Conservation (phyloP, 2,797 vertebrate species). For the Artibeus jamaicensis region DNA sequence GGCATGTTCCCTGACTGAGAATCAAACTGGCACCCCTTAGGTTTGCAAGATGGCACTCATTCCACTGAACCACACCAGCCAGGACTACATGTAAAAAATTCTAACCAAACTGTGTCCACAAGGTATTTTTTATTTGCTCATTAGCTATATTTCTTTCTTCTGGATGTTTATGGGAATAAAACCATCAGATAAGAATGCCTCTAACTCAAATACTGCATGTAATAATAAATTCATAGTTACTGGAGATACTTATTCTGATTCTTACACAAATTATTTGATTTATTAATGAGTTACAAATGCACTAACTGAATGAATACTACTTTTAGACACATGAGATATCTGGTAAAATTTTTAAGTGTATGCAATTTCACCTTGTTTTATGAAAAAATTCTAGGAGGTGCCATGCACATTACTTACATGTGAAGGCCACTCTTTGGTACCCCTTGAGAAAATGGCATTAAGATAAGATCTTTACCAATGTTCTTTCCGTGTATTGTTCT, state of each 20-base stretch:
- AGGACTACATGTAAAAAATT: background rate
- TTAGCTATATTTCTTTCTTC: background rate
- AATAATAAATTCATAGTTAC: background rate
- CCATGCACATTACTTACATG: background rate
- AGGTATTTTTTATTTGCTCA: background rate
- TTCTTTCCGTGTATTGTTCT: background rate
- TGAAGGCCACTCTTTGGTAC: background rate
- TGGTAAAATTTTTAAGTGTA: background rate
- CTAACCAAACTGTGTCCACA: background rate
- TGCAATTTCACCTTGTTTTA: background rate
- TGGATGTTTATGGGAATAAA: background rate
- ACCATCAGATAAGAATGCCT: background rate
- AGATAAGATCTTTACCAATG: background rate
- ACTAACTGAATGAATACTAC: background rate
- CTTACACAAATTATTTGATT: background rate
- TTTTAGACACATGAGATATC: background rate
- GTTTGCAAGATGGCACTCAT: too few species aligned
- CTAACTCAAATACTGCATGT: background rate
- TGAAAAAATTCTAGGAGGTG: background rate
- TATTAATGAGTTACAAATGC: background rate
- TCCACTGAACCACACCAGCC: too few species aligned
- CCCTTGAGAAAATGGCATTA: background rate
- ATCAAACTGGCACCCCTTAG: too few species aligned
- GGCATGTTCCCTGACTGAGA: too few species aligned
- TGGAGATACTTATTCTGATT: background rate